Base-by-base conservation (phyloP, 2,888 invertebrate species). In the Diarsia rubi region DNA sequence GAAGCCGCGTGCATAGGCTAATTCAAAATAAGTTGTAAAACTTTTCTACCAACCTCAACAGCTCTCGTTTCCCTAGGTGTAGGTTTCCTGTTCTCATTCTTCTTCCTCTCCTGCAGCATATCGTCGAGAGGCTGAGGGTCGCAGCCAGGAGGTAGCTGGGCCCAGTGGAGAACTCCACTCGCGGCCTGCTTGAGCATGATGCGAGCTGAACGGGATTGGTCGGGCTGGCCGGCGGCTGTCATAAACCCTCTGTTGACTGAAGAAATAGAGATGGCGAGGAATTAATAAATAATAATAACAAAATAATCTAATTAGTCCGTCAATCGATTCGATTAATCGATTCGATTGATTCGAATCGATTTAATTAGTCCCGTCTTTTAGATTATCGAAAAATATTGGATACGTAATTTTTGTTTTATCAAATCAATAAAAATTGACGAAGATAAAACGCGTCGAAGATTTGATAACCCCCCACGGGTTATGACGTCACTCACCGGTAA, bases 221-320 rank as follows among this genome's bases (percentile, higher is more conserved):
- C 99, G 0, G 99, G 99, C 88, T 99, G 98, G 0, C 99, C 99
- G 76, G 98, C 98, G 16, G 98, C 98, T 0, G 99, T 99, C 99
- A 99, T 99, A 94, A 98, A 99, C 31, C 99, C 99, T 89, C 99
- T 97, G 96, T 98, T 98, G 93, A 97, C 99, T 99, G 93, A 31
- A 92, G 19, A 37, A n/a, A 37, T 8, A 8, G 31, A 31, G 2
- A 42, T 19, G 11, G 21, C 19, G 21, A 24, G 12, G 16, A 3
- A 21, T 37, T 2, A 45, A 52, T 49, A 42, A 57, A 27, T n/a
- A n/a, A n/a, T n/a, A n/a, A n/a, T n/a, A n/a, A n/a, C n/a, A n/a
- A n/a, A n/a, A n/a, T n/a, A n/a, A n/a, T n/a, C n/a, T n/a, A n/a
- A n/a, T n/a, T n/a, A n/a, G n/a, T n/a, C n/a, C n/a, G n/a, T n/a